Evolutionary conservation across 2,113 vertebrate genomes (phyloP), one percentile per base, ranked within the genome.

Genomic region (Platysternon megacephalum): DNA sequence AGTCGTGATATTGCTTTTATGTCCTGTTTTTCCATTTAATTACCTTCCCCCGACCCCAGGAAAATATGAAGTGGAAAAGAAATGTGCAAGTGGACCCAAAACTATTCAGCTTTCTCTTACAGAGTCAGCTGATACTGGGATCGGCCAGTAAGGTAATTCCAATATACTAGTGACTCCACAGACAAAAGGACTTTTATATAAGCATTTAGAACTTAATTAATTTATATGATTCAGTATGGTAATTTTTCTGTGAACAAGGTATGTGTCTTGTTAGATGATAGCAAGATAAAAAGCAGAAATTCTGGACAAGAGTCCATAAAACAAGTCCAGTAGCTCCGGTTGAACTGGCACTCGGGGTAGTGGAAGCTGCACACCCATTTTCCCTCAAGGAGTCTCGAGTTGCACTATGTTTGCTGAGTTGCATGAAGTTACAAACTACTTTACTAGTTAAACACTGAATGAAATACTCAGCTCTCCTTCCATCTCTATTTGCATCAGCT

Each of bases 41-140:
- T 39, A 39, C 32, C 19, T n/a, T 4, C 3, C 0, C 0, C 1
- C 22, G 29, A 1, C 0, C 1, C 28, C 42, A 1, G 0, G 39
- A 92, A 81, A 74, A 10, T 44, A 55, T 58, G 78, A 82, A 32
- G 49, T 1, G 39, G 49, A 87, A 39, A 5, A 82, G 49, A 19
- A 56, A 32, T 0, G 32, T 46, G n/a, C 35, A 55, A 0, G 56
- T 0, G 74, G 52, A 68, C 13, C 22, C 79, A 39, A 19, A 13
- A 16, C 0, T 10, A 83, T 4, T 5, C 22, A 4, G 65, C 44
- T 42, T 12, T 49, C 74, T 12, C 51, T 13, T 35, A 68, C 35
- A 76, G 61, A 11, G 79, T 8, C 13, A 12, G 44, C 6, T 51
- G 72, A 88, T 24, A 46, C 35, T 7, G 2, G 44, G 51, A 68